Evolutionary conservation across 2,113 vertebrate genomes (phyloP).

Genomic region (Empidonax traillii): DNA sequence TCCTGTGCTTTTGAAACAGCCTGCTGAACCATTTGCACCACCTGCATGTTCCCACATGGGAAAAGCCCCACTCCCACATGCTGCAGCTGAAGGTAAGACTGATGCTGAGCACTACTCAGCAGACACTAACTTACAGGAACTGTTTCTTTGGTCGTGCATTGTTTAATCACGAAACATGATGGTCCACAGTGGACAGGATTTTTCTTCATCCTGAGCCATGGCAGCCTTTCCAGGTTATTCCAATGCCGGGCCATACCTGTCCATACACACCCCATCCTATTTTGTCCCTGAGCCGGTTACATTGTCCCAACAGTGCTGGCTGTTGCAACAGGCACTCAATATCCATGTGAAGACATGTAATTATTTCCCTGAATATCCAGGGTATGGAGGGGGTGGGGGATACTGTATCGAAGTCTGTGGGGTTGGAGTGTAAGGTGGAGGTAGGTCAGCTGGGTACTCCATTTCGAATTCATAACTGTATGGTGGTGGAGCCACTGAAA

Average conservation of each 20-base stretch:
- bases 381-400: constrained; percentile 87
- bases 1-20: neutral
- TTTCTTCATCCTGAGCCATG: neutral
- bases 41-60: neutral
- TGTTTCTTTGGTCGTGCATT: neutral
- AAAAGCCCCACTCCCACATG: neutral
- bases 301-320: neutral
- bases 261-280: neutral
- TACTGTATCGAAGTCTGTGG: constrained; percentile 70
- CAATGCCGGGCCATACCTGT: neutral
- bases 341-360: neutral
- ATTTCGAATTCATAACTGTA: constrained; percentile 86
- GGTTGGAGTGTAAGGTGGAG: constrained; percentile 85
- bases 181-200: neutral
- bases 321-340: neutral
- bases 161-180: neutral
- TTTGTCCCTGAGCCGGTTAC: constrained; percentile 4
- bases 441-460: constrained; percentile 77
- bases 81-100: neutral
- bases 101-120: neutral
- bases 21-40: neutral
- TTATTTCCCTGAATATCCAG: constrained; percentile 83
- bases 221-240: neutral
- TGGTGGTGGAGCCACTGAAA: constrained; percentile 84
- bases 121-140: neutral